A percentile compares a stretch with the other conserved stretches of the same genome.
Evolutionary conservation across 64 coral and sea anemone genomes (phyloP).

Genomic region (Pachyseris speciosa): DNA sequence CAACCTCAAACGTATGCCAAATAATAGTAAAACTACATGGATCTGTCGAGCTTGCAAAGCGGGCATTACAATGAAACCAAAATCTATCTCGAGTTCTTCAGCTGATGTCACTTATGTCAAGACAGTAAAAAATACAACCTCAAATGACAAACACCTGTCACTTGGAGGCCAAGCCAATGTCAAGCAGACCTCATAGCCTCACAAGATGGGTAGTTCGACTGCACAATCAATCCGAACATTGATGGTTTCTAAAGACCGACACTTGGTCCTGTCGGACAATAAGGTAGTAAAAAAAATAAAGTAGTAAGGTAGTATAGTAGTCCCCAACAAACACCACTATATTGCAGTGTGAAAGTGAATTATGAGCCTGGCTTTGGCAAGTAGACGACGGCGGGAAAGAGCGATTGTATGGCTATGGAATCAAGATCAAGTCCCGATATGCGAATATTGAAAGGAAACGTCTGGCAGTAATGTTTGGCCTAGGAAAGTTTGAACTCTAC

Average conservation of each 20-base stretch:
- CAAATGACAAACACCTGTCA: neutral
- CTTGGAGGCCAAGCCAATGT: neutral
- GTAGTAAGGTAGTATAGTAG: too few species aligned
- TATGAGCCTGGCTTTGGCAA: neutral
- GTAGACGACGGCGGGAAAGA: slow-evolving; percentile 28
- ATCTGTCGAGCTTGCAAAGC: slow-evolving; percentile 32
- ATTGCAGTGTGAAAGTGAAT: slow-evolving; percentile 21
- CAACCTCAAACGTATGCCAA: slow-evolving; percentile 49
- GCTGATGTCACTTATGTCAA: neutral
- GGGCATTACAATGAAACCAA: neutral
- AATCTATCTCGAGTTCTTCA: neutral
- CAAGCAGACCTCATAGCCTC: neutral
- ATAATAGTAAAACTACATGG: slow-evolving; percentile 60
- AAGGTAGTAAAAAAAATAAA: too few species aligned
- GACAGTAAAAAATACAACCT: neutral
- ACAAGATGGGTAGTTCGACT: neutral
- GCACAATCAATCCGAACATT: neutral
- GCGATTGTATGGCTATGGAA: too few species aligned
- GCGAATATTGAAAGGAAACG: too few species aligned
- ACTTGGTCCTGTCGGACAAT: neutral
- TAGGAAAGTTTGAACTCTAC: slow-evolving; percentile 60
- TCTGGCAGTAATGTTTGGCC: too few species aligned
- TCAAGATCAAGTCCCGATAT: too few species aligned
- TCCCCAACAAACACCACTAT: slow-evolving; percentile 48
- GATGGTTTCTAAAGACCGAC: neutral